phyloP scores from a whole-genome alignment of 1,140 invertebrate genomes.

The Meloidogyne floridensis region DNA sequence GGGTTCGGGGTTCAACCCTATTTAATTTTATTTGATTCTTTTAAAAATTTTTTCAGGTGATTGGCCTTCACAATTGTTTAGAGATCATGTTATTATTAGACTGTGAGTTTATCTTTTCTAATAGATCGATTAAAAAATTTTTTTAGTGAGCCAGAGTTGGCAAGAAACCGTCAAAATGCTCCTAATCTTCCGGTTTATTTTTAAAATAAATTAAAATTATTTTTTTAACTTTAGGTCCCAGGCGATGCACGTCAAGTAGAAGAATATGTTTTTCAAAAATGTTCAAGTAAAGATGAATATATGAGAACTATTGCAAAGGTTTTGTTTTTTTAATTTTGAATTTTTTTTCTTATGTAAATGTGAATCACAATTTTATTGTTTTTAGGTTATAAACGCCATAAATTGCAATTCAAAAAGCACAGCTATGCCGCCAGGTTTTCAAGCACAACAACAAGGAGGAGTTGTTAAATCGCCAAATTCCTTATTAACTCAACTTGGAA shows the following conservation, averaged over 20 bases:
- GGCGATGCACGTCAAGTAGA: slow-evolving; percentile 64
- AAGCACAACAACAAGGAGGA: slow-evolving; percentile 30
- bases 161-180: slow-evolving; percentile 64
- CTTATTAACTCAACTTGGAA: slow-evolving; percentile 6
- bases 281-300: slow-evolving; percentile 63
- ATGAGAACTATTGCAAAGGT: slow-evolving; percentile 65
- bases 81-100: slow-evolving; percentile 64
- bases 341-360: background rate
- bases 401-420: slow-evolving; percentile 65
- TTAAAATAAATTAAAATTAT: background rate
- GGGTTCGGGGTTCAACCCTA: too few species aligned
- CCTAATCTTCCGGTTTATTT: slow-evolving; percentile 53
- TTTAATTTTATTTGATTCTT: too few species aligned
- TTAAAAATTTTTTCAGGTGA: slow-evolving; percentile 41
- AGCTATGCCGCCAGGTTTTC: slow-evolving; percentile 57
- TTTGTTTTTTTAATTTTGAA: background rate
- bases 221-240: slow-evolving; percentile 47
- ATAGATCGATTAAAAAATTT: background rate
- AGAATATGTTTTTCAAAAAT: slow-evolving; percentile 65
- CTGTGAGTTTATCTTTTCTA: slow-evolving; percentile 51
- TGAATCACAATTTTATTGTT: background rate
- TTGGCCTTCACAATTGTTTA: slow-evolving; percentile 64
- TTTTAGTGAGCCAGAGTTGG: slow-evolving; percentile 64
- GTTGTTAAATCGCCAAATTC: background rate
- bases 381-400: slow-evolving; percentile 61